Conservation (phyloP, 2,113 vertebrate genomes). For the Tiliqua scincoides region DNA sequence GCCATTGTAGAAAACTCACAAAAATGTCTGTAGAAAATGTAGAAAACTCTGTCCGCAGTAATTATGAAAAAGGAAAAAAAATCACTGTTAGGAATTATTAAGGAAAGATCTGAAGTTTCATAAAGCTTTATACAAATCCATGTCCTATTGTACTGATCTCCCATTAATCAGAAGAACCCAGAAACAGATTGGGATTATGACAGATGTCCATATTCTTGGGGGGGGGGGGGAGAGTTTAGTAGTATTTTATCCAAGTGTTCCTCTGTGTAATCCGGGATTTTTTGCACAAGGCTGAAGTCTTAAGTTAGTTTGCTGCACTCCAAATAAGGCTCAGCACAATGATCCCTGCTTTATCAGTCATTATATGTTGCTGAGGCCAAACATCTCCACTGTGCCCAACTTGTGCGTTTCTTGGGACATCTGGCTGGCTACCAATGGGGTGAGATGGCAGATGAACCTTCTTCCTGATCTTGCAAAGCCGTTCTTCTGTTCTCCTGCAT, state of each 20-base stretch:
- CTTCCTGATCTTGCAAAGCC: neutral
- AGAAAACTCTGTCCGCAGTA: too few species aligned
- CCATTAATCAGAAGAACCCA: neutral
- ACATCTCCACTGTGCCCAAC: neutral
- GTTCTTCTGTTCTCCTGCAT: neutral
- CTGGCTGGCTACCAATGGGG: neutral
- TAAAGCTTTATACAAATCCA: neutral
- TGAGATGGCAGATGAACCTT: neutral
- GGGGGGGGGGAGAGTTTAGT: neutral
- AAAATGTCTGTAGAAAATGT: too few species aligned
- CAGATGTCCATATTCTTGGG: neutral
- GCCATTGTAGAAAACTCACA: too few species aligned
- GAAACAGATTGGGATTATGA: neutral
- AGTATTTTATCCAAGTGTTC: neutral
- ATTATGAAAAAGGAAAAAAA: neutral
- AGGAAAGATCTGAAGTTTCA: neutral
- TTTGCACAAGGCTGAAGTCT: neutral
- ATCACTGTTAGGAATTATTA: neutral
- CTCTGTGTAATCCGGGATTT: neutral
- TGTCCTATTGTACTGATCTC: too few species aligned
- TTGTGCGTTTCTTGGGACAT: neutral
- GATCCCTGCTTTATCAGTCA: neutral
- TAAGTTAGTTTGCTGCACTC: neutral
- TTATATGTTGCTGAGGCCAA: neutral
- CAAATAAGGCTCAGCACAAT: too few species aligned